Conservation (phyloP, 2,888 invertebrate species). For the Spodoptera picta region DNA sequence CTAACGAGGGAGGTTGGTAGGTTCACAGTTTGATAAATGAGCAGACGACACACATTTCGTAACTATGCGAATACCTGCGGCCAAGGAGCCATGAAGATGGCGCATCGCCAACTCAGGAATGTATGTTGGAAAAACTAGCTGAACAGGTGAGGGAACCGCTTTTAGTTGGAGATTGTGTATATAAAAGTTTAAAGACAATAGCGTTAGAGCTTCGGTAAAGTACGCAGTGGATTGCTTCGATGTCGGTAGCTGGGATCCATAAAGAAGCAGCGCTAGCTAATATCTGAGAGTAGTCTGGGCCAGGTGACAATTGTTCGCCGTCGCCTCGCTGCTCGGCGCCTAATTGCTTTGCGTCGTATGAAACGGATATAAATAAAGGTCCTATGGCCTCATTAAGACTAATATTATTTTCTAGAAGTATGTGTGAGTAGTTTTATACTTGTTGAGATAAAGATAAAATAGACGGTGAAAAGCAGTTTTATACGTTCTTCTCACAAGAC, state of each 20-base stretch:
- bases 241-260: conserved; percentile 46
- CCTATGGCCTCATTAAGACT: neutral
- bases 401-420: neutral
- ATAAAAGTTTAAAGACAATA: conserved; percentile 42
- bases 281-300: conserved; percentile 57
- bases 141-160: conserved; percentile 22
- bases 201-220: conserved; percentile 40
- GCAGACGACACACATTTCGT: conserved; percentile 19
- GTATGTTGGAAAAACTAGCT: conserved; percentile 32
- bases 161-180: conserved; percentile 38
- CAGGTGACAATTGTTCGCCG: conserved; percentile 55
- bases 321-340: conserved; percentile 2
- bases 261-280: conserved; percentile 60
- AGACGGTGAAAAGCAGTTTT: conserved; percentile 1
- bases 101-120: conserved; percentile 41
- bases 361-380: neutral
- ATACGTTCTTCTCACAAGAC: too few relatives aligned
- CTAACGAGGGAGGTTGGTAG: conserved; percentile 10
- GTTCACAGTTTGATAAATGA: conserved; percentile 14
- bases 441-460: conserved; percentile 33
- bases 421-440: neutral
- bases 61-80: conserved; percentile 30
- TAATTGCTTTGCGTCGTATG: conserved; percentile 19
- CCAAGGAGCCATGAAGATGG: conserved; percentile 27
- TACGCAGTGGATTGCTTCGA: conserved; percentile 45